Evolutionary conservation across 2,113 vertebrate genomes (phyloP).

Genomic region (Poeciliopsis prolifica): DNA sequence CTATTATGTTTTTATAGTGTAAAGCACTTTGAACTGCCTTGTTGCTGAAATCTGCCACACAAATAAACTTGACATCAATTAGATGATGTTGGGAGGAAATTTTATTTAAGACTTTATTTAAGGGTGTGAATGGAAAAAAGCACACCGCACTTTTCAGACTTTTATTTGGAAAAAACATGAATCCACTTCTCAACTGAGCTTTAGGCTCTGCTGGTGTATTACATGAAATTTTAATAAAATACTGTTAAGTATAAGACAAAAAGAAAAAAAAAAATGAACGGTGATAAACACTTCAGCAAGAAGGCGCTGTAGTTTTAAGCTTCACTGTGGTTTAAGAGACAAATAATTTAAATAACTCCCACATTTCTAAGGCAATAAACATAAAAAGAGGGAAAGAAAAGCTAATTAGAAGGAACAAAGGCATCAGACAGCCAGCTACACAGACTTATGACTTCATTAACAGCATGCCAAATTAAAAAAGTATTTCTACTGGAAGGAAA

Average conservation of each 20-base stretch:
- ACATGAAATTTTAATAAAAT: too few relatives aligned
- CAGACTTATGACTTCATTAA: slow-evolving; percentile 9
- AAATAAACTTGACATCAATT: too few relatives aligned
- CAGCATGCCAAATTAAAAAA: slow-evolving; percentile 8
- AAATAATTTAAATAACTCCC: slow-evolving; percentile 53
- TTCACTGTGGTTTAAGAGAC: neutral
- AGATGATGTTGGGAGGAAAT: too few relatives aligned
- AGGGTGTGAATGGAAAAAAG: too few relatives aligned
- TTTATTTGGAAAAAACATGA: too few relatives aligned
- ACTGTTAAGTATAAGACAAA: neutral
- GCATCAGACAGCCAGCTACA: slow-evolving; percentile 6
- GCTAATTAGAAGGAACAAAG: slow-evolving; percentile 31
- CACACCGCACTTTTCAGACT: too few relatives aligned
- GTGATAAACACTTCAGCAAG: neutral
- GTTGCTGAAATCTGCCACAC: too few relatives aligned
- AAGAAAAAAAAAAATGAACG: neutral
- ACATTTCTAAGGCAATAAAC: slow-evolving; percentile 26
- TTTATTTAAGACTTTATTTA: too few relatives aligned
- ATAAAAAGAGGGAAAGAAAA: slow-evolving; percentile 13
- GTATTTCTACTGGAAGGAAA: neutral
- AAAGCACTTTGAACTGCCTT: too few relatives aligned
- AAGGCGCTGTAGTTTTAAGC: neutral
- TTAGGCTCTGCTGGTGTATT: too few relatives aligned
- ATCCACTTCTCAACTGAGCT: too few relatives aligned
- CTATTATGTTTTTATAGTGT: too few relatives aligned